Evolutionary conservation across 2,797 vertebrate species (phyloP).

Genomic region (Danio jaintianensis): DNA sequence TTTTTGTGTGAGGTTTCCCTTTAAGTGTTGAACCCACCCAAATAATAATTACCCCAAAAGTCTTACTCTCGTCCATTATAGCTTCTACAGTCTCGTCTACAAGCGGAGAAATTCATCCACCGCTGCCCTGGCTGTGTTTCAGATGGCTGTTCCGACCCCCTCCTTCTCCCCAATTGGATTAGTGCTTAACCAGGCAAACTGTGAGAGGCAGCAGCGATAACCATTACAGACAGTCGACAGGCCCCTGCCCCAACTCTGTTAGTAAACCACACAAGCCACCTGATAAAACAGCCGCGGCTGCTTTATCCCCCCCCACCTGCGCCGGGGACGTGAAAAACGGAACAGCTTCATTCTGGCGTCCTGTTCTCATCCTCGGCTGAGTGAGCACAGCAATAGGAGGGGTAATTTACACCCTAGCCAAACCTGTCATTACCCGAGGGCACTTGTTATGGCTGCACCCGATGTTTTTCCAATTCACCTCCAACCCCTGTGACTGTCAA

Average conservation of each 20-base stretch:
- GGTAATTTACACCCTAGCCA: conserved; percentile 74
- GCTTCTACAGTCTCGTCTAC: conserved; percentile 22
- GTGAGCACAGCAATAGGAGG: conserved; percentile 54
- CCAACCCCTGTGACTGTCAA: conserved; percentile 64
- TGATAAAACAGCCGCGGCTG: conserved; percentile 46
- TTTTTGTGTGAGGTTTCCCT: neutral
- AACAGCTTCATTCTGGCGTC: conserved; percentile 58
- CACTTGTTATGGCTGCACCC: conserved; percentile 70
- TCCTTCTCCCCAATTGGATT: conserved; percentile 58
- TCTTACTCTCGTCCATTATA: conserved; percentile 1
- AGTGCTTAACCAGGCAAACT: conserved; percentile 61
- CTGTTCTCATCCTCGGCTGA: conserved; percentile 53
- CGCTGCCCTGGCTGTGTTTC: conserved; percentile 44
- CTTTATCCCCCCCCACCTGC: conserved; percentile 48
- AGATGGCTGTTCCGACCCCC: conserved; percentile 42
- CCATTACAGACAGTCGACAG: conserved; percentile 57
- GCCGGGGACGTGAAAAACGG: conserved; percentile 43
- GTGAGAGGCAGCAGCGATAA: conserved; percentile 57
- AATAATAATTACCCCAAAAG: conserved; percentile 7
- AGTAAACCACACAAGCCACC: conserved; percentile 58
- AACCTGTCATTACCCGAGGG: conserved; percentile 78
- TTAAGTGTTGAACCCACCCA: neutral
- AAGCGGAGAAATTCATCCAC: conserved; percentile 35
- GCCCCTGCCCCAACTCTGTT: conserved; percentile 56
- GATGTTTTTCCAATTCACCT: conserved; percentile 68